phyloP scores from a whole-genome alignment of 2,888 invertebrate genomes.

The Cataglyphis albicans region DNA sequence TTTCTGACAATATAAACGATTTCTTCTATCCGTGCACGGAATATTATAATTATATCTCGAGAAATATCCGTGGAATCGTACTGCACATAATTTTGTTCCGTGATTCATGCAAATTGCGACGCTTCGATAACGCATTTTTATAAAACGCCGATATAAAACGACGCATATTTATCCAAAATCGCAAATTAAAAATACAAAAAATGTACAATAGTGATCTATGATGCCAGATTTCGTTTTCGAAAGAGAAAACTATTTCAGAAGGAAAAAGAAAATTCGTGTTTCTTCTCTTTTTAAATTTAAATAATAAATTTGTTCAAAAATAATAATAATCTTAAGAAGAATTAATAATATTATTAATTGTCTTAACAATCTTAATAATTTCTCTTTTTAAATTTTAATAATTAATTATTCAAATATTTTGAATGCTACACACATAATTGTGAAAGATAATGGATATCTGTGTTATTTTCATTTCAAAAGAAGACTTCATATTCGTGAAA shows the following conservation, averaged over 20 bases:
- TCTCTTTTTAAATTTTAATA: neutral
- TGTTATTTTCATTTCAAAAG: neutral
- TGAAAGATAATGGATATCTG: neutral
- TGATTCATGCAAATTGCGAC: constrained; percentile 30
- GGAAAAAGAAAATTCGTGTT: neutral
- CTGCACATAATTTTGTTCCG: neutral
- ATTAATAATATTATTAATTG: too few species aligned
- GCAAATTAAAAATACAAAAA: neutral
- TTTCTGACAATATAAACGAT: constrained; percentile 19
- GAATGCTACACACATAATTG: neutral
- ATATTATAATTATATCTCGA: constrained; percentile 5
- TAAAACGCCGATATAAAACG: constrained; percentile 5
- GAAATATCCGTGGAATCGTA: constrained; percentile 4
- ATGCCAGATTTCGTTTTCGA: neutral
- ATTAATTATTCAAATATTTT: neutral
- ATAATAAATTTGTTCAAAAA: neutral
- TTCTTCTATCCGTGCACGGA: neutral
- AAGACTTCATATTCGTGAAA: neutral
- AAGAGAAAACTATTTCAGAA: neutral
- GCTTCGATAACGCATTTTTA: neutral
- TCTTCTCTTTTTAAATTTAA: neutral
- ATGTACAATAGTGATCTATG: neutral
- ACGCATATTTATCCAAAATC: neutral
- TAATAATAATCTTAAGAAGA: too few species aligned
- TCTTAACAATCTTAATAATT: too few species aligned